Evolutionary conservation across 2,113 vertebrate species (phyloP).

Genomic region (Nesoenas mayeri): DNA sequence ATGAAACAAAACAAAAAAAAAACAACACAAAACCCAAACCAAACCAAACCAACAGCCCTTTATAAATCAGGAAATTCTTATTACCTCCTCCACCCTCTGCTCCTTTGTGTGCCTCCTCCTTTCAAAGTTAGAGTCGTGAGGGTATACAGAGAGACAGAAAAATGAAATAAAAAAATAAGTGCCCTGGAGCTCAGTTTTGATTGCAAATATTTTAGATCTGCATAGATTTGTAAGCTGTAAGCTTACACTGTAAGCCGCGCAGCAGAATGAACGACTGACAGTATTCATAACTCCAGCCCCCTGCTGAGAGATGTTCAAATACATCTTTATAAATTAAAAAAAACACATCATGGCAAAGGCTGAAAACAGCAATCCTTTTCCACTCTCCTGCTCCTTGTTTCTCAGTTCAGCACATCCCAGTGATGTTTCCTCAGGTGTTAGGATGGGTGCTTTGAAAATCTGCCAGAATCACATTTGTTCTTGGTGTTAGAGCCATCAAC

Average conservation of each 20-base stretch:
- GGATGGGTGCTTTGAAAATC: neutral
- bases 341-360: neutral
- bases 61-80: slow-evolving; percentile 16
- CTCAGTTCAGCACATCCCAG: neutral
- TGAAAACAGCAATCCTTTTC: neutral
- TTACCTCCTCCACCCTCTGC: neutral
- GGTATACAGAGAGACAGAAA: neutral
- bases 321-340: neutral
- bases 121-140: neutral
- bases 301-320: neutral
- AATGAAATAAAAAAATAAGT: neutral
- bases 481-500: neutral
- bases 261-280: neutral
- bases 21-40: too few species aligned
- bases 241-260: accelerated
- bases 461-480: neutral
- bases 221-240: neutral
- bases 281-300: neutral
- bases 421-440: neutral
- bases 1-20: too few species aligned
- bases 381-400: neutral
- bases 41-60: neutral
- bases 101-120: neutral
- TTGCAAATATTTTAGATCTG: slow-evolving; percentile 13
- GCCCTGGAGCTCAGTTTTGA: neutral